Base-by-base conservation (phyloP, 2,113 vertebrate species). In the Chunga burmeisteri region DNA sequence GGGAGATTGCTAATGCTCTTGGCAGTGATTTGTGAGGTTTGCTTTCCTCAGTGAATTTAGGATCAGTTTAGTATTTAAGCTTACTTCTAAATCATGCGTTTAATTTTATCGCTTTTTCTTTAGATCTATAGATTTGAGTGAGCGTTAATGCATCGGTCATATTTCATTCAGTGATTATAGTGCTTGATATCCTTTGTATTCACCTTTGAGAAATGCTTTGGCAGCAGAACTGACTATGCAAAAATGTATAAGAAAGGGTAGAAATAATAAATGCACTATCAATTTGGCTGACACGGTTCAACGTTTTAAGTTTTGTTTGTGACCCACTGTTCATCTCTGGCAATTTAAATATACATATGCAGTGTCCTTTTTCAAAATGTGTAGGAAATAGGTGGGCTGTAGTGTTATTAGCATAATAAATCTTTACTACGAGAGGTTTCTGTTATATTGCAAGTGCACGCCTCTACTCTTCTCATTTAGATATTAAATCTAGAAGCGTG, bases 31-130 rank as follows among this genome's bases (percentile, higher is more conserved):
- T 86, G 65, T 93, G 74, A 74, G 88, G 86, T 88, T 88, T 93
- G 56, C 81, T 86, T 93, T 90, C 81, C 75, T 81, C 52, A 46
- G 66, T 94, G 93, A 94, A 89, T 97, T 96, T 86, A 74, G 72
- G 74, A 83, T 75, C 71, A 50, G 70, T 78, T 95, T 87, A 90
- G 81, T 88, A 58, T 87, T 94, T 92, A 83, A 94, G 65, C 81
- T 83, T 49, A 49, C 44, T 94, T 93, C 59, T 75, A 96, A 91
- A 94, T 91, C 74, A 82, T 42, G 62, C 63, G 50, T 94, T 95
- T 91, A 83, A 83, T 91, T 91, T 94, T 85, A 94, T 42, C 79
- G 85, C 77, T 91, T 96, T 88, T 95, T 89, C 85, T 95, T 89
- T 87, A 66, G 46, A 68, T 97, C 84, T 85, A 1, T 52, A 82